Base-by-base conservation (phyloP, 2,113 vertebrate genomes). In the Dicentrarchus labrax region DNA sequence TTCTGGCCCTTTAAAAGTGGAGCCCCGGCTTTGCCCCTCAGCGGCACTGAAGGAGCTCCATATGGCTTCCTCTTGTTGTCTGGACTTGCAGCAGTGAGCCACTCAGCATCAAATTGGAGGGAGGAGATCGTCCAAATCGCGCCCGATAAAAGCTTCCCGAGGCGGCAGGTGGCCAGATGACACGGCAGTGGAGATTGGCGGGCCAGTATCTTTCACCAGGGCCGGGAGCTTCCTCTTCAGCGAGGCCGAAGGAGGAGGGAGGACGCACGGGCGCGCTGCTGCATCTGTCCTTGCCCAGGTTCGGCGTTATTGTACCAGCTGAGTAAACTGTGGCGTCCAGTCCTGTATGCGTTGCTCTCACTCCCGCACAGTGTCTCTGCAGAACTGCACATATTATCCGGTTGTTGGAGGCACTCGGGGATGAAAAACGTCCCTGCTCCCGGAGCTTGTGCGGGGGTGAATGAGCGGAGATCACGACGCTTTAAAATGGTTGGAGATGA, bases 1-100 rank as follows among this genome's bases (percentile, higher is more conserved):
- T 79, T 53, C 95, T 95, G 94, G 85, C 92, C 90, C 95, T 96
- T 96, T 96, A 96, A 96, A 93, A 84, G 86, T 86, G 64, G 81
- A 88, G 87, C 71, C 77, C 83, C 75, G 81, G 62, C 80, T 75
- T 88, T 69, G 72, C 76, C 67, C 72, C 88, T 76, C 47, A 72
- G 88, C 86, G 8, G 71, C 78, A 16, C 81, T 12, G 67, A 85
- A 82, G 91, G 80, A 85, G 88, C 88, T 87, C 91, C 92, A 86
- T 90, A 91, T 91, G 92, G 91, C 86, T 85, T 78, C 77, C 68
- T 72, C 74, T 56, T 56, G 80, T 84, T 88, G 86, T 91, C 80
- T 88, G 77, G 54, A 78, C 83, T 11, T 47, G 54, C 41, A 50
- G 74, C 51, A 38, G 66, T 65, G 67, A 65, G 76, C 68, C 54